Conservation (phyloP, 2,113 vertebrate genomes). For the Crotalus tigris region DNA sequence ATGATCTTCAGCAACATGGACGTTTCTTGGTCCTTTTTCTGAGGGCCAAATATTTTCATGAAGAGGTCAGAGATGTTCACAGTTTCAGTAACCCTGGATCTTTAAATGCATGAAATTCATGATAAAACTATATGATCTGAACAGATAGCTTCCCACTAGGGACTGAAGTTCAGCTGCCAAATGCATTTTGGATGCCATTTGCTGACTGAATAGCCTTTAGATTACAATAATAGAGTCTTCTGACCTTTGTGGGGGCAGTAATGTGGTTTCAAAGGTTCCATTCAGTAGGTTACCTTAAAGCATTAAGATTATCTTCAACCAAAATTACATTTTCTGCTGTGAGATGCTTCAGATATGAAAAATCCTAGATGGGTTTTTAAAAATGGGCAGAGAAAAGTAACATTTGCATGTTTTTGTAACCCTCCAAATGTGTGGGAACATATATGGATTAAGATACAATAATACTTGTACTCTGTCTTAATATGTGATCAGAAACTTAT, state of each 20-base stretch:
- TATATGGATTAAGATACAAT: neutral
- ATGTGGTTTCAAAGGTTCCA: neutral
- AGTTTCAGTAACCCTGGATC: neutral
- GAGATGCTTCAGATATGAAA: neutral
- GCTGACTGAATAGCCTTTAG: slow-evolving; percentile 1
- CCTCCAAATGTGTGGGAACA: neutral
- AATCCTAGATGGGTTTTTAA: neutral
- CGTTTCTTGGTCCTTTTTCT: neutral
- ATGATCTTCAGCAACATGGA: neutral
- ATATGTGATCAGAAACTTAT: neutral
- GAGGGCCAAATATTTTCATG: slow-evolving; percentile 5
- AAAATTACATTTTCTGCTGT: neutral
- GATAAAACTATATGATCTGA: slow-evolving; percentile 1
- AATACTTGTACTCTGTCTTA: neutral
- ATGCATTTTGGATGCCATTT: neutral
- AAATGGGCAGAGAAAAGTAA: neutral
- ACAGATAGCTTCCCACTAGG: neutral
- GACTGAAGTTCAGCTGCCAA: neutral
- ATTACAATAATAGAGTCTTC: slow-evolving; percentile 6
- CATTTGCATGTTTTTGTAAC: neutral
- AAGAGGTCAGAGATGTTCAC: neutral
- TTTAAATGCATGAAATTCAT: slow-evolving; percentile 20
- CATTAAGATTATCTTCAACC: neutral
- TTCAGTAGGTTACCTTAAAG: neutral
- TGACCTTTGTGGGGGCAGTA: slow-evolving; percentile 3